phyloP scores from a whole-genome alignment of 1,140 invertebrate species.

The Trachymyrmex cornetzi region DNA sequence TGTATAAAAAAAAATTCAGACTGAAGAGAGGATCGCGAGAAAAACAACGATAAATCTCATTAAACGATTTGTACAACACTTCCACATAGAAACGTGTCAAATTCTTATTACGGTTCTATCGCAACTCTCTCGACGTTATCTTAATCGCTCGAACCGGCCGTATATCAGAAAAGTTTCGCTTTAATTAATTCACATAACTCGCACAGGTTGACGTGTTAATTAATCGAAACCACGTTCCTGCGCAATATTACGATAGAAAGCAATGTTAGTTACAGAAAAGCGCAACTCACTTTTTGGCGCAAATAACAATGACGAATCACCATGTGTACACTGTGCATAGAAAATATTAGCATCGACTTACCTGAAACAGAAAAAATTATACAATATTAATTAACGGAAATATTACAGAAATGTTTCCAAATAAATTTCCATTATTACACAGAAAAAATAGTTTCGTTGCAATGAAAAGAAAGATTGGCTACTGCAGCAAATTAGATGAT shows the following conservation, averaged over 20 bases:
- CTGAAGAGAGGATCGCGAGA: neutral
- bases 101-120: constrained; percentile 9
- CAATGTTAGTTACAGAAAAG: neutral
- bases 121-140: constrained; percentile 10
- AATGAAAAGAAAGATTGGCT: too few species aligned
- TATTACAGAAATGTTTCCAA: neutral
- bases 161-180: neutral
- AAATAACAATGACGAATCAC: neutral
- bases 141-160: constrained; percentile 1
- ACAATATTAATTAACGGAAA: constrained; percentile 4
- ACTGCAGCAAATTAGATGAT: too few species aligned
- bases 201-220: constrained; percentile 13
- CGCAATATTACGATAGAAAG: constrained; percentile 12
- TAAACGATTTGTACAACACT: neutral
- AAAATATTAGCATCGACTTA: constrained; percentile 21
- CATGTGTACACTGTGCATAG: neutral
- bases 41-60: neutral
- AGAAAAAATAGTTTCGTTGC: too few species aligned
- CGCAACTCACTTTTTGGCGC: constrained; percentile 15
- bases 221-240: constrained; percentile 10
- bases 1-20: too few species aligned
- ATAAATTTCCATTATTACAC: neutral
- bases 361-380: constrained; percentile 47
- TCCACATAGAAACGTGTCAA: neutral
- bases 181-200: constrained; percentile 33